phyloP scores from a whole-genome alignment of 2,797 vertebrate genomes.

The Scomberomorus guttatus region DNA sequence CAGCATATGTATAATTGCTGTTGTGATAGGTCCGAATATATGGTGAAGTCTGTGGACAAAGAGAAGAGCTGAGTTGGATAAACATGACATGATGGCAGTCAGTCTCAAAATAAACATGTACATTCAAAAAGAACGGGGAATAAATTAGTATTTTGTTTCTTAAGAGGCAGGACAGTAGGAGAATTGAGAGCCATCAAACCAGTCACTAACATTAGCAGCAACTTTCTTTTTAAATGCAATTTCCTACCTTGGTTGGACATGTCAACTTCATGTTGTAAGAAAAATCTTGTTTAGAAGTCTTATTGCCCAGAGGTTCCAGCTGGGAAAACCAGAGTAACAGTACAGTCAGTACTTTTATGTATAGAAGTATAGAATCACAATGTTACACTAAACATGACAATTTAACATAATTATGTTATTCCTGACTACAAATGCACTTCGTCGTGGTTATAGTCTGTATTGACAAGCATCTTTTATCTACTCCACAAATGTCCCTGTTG shows the following conservation, averaged over 20 bases:
- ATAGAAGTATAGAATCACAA: not conserved
- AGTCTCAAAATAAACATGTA: not conserved
- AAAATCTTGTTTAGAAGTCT: slow-evolving; percentile 83
- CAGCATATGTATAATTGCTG: slow-evolving; percentile 84
- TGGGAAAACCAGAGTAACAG: slow-evolving; percentile 65
- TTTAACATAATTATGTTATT: not conserved
- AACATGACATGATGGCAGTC: not conserved
- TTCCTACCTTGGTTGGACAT: slow-evolving; percentile 90
- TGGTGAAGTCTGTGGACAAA: slow-evolving; percentile 78
- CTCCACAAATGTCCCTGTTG: too few relatives aligned
- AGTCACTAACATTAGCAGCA: not conserved
- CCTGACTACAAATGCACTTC: not conserved
- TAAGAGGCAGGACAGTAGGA: not conserved
- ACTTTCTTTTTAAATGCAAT: not conserved
- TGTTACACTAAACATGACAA: not conserved
- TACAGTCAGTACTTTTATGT: not conserved
- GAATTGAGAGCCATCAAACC: not conserved
- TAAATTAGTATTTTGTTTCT: not conserved
- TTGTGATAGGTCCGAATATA: slow-evolving; percentile 90
- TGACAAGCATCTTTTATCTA: too few relatives aligned
- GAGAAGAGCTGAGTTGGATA: not conserved
- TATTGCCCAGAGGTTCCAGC: slow-evolving; percentile 90
- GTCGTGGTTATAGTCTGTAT: not conserved
- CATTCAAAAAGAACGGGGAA: not conserved
- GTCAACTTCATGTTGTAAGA: slow-evolving; percentile 58